A percentile compares a stretch with the other conserved stretches of the same genome.
Evolutionary conservation across 1,140 invertebrate genomes (phyloP).

Genomic region (Bombus confusus): DNA sequence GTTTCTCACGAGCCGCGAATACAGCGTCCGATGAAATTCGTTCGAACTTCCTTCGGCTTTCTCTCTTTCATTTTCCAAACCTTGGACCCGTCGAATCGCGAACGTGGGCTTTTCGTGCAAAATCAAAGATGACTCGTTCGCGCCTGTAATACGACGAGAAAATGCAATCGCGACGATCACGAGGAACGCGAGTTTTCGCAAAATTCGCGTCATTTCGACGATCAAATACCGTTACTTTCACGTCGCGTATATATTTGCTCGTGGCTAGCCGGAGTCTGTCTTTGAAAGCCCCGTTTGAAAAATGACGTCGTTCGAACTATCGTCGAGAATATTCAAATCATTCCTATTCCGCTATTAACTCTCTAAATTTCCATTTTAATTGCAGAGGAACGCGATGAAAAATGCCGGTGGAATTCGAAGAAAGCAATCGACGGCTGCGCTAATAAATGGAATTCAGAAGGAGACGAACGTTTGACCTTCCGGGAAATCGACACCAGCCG

Average conservation of each 20-base stretch:
- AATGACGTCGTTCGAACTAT: neutral
- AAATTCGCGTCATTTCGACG: neutral
- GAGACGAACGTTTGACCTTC: constrained; percentile 52
- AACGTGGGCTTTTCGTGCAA: neutral
- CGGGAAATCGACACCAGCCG: constrained; percentile 63
- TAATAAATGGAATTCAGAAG: constrained; percentile 38
- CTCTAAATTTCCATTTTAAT: neutral
- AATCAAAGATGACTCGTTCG: neutral
- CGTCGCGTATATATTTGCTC: neutral
- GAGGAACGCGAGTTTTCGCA: neutral
- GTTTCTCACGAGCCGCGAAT: neutral
- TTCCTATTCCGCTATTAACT: neutral
- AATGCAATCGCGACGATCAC: accelerated
- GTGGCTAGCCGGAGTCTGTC: no score
- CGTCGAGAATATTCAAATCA: neutral
- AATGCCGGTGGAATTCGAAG: neutral
- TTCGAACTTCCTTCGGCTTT: neutral
- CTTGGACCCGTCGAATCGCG: no score
- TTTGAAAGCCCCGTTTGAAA: accelerated
- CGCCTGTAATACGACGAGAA: no score
- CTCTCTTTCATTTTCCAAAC: neutral
- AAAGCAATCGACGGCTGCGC: constrained; percentile 1
- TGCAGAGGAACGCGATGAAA: neutral
- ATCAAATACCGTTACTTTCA: no score
- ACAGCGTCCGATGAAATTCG: neutral